Conservation (phyloP, 2,797 vertebrate genomes). For the Sylvia borin region DNA sequence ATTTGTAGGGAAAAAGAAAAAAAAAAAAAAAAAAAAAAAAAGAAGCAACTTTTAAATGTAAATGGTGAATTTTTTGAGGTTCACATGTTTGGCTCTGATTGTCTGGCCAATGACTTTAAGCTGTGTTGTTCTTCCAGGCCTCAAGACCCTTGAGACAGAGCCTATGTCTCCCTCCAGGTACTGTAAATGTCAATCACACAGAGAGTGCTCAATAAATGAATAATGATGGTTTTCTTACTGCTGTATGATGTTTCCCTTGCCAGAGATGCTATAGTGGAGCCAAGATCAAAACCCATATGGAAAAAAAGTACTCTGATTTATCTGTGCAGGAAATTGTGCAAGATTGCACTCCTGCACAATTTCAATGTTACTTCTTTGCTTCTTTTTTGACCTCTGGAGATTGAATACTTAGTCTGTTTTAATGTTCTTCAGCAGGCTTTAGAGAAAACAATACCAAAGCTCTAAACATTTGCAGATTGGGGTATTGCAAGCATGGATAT, state of each 20-base stretch:
- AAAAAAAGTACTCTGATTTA: neutral
- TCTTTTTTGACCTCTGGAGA: neutral
- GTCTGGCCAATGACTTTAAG: neutral
- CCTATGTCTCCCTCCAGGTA: neutral
- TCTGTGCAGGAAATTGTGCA: neutral
- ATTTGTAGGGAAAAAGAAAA: neutral
- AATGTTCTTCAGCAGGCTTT: neutral
- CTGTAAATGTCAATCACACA: conserved; percentile 42
- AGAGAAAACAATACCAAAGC: neutral
- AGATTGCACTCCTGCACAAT: neutral
- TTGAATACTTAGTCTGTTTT: neutral
- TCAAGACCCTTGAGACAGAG: neutral
- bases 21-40: neutral
- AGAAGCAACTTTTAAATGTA: neutral
- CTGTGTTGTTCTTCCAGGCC: conserved; percentile 10
- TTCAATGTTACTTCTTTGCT: neutral
- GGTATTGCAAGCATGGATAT: neutral
- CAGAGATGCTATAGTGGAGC: conserved; percentile 4
- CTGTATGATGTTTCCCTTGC: neutral
- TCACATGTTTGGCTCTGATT: neutral
- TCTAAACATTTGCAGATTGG: neutral
- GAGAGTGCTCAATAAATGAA: conserved; percentile 24
- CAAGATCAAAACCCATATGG: conserved; percentile 29
- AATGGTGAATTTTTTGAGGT: neutral
- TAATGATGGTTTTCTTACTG: conserved; percentile 24